A percentile compares a stretch with the other conserved stretches of the same genome.
Conservation (phyloP, 2,113 vertebrate species). For the Psilopsiagon aurifrons region DNA sequence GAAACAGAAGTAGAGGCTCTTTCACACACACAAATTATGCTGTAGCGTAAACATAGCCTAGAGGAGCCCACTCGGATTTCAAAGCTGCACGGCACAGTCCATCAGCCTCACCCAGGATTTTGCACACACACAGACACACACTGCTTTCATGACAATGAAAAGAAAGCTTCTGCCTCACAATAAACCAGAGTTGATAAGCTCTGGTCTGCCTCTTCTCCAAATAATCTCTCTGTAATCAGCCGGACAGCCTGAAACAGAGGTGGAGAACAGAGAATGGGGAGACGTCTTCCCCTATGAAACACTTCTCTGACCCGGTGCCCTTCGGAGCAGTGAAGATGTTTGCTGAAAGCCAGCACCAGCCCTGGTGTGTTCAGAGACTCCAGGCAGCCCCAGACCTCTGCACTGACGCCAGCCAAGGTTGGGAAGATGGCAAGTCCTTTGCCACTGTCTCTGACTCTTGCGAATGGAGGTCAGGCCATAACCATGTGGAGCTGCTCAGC, state of each 20-base stretch:
- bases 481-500: not conserved
- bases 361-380: not conserved
- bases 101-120: not conserved
- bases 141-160: not conserved
- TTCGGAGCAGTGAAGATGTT: not conserved
- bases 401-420: not conserved
- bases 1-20: slow-evolving; percentile 35
- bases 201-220: not conserved
- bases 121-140: not conserved
- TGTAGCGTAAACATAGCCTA: slow-evolving; percentile 4
- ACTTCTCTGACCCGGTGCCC: not conserved
- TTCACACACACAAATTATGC: slow-evolving; percentile 27
- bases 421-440: not conserved
- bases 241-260: not conserved
- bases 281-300: accelerated
- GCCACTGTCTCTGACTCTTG: accelerated
- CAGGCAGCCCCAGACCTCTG: not conserved
- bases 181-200: accelerated
- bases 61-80: slow-evolving; percentile 56
- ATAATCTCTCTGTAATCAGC: not conserved
- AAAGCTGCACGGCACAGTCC: slow-evolving; percentile 14
- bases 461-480: not conserved
- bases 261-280: not conserved
- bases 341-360: not conserved
- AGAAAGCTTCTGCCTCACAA: not conserved